Evolutionary conservation across 2,113 vertebrate genomes (phyloP), one percentile per base, ranked within the genome.

Genomic region (Alosa alosa): DNA sequence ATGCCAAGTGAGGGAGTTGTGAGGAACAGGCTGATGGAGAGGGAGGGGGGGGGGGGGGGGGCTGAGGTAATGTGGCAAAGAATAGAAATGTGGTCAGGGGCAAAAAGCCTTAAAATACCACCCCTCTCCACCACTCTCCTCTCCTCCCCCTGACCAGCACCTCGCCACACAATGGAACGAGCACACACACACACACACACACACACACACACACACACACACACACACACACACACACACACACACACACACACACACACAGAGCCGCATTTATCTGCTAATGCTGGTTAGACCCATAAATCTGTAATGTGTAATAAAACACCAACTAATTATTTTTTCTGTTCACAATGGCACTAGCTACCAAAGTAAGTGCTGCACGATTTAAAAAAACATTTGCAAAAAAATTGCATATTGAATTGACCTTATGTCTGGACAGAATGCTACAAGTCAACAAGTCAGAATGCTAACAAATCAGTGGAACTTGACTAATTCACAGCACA

Each of bases 1-100:
- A 96, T 93, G 94, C 94, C 94, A 94, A 94, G 93, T 89, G 92
- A 91, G 89, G 92, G 94, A 96, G 93, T 94, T 87, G 91, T 47
- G 57, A 90, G 92, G 86, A 85, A 93, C 94, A 93, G 91, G 87
- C 94, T 94, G 93, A 93, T 92, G 94, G 50, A 10, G 55, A 17
- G 55, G 47, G 55, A 17, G 55, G 55, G 17, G 17, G 55, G 3
- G 17, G 31, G 31, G 95, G 93, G 93, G 86, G 89, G 9, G 46
- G 47, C 93, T 96, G 95, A 97, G 95, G 95, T 96, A 93, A 96
- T 94, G 93, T 31, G 57, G 94, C 91, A 94, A 93, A 94, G 94
- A 96, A 95, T 93, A 95, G 94, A 86, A 25, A 91, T 91, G 90
- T 87, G 87, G 87, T 91, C 92, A 89, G 92, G 92, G 94, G 91